A percentile compares a stretch with the other conserved stretches of the same genome.
These are phyloP conservation scores for Orthosia gracilis DNA, from an alignment of 2,888 invertebrate genomes.

Conservation along the genomic window DNA sequence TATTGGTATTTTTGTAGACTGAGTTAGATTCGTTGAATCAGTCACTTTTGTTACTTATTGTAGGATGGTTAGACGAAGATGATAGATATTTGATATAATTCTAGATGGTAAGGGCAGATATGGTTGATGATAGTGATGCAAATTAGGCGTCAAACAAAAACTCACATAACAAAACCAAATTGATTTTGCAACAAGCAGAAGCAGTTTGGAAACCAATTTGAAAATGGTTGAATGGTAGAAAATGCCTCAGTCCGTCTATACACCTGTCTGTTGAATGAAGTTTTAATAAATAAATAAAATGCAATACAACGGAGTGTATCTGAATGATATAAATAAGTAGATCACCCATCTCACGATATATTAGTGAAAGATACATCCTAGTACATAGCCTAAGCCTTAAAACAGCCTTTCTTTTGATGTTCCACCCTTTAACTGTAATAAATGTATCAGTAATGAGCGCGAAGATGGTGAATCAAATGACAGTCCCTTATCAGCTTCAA, in stretches of 20 bases:
- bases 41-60: neutral
- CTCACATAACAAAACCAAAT: no score
- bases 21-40: neutral
- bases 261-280: no score
- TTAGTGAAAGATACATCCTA: no score
- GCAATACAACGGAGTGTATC: neutral
- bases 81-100: neutral
- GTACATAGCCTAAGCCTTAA: no score
- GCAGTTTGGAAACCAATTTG: neutral
- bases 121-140: neutral
- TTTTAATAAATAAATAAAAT: no score
- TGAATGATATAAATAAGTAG: neutral
- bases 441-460: neutral
- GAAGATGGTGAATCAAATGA: neutral
- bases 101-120: neutral
- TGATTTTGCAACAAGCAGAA: neutral
- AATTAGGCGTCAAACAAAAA: neutral
- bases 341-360: no score
- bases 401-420: no score
- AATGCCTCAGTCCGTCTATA: no score
- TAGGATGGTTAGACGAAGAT: neutral
- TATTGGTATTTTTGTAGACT: conserved; percentile 20
- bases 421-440: no score
- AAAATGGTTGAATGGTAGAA: no score
- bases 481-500: neutral